Evolutionary conservation across 1,140 invertebrate genomes (phyloP).

Genomic region (Zaprionus tsacasi): DNA sequence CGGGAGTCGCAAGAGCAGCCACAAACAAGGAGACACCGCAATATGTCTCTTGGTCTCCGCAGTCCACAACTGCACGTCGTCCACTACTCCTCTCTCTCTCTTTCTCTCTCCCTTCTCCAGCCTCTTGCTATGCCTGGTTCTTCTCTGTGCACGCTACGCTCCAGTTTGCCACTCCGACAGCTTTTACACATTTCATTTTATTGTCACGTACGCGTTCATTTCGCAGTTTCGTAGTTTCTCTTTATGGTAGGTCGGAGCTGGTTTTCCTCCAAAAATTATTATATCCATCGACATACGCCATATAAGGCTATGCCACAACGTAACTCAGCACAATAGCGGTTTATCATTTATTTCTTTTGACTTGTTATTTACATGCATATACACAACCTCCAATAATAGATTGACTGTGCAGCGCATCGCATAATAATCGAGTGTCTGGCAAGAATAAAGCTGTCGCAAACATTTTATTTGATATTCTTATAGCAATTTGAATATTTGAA

Average conservation of each 20-base stretch:
- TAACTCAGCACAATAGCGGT: background rate
- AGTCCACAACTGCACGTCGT: conserved; percentile 29
- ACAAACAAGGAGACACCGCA: conserved; percentile 46
- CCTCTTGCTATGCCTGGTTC: too few species aligned
- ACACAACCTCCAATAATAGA: background rate
- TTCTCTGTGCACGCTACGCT: conserved; percentile 40
- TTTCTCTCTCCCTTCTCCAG: background rate
- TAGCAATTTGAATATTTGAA: background rate
- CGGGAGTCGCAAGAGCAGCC: conserved; percentile 11
- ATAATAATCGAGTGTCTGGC: conserved; percentile 8
- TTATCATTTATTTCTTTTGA: conserved; percentile 10
- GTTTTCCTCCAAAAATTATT: conserved; percentile 54
- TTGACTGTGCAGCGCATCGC: background rate
- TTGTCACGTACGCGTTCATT: conserved; percentile 73
- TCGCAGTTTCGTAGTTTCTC: conserved; percentile 53
- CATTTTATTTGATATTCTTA: background rate
- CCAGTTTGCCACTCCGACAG: conserved; percentile 34
- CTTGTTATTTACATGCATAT: conserved; percentile 27
- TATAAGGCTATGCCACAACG: conserved; percentile 40
- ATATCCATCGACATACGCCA: conserved; percentile 60
- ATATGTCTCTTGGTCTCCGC: conserved; percentile 29
- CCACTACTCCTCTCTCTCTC: background rate
- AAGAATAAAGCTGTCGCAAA: background rate
- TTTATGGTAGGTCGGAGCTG: conserved; percentile 65
- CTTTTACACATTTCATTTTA: conserved; percentile 81